Evolutionary conservation across 1,140 invertebrate genomes (phyloP), one percentile per base, ranked within the genome.

Genomic region (Bactericera cockerelli): DNA sequence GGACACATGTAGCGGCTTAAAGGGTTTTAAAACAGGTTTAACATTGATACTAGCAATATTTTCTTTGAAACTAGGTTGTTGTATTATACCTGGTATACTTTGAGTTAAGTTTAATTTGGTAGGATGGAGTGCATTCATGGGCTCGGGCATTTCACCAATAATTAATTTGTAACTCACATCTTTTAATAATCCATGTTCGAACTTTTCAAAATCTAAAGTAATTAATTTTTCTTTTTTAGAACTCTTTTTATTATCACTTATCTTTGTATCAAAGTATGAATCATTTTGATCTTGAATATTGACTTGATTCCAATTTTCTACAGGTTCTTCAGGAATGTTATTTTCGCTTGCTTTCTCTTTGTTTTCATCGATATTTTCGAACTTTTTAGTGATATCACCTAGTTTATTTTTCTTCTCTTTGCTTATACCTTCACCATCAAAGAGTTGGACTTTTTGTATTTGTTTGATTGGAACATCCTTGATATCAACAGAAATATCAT

Each of bases 341-440:
- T 59, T 56, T 33, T 62, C 62, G 60, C 74, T 69, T 38, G 83
- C 82, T 61, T 81, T 79, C 22, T 78, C 77, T 1, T 70, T 76
- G 21, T 79, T 74, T 57, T 71, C 76, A 67, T 86, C 83, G 67
- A 86, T 86, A 25, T 82, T 82, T 72, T 87, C 84, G 68, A 88
- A 87, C 59, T 86, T 81, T 70, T 81, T 66, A 16, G 64, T 54
- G 21, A 49, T 49, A n/a, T 49, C 83, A 60, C 82, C 84, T 57
- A 79, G 75, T 62, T 77, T 71, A 71, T 68, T 70, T 76, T 84
- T 57, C 69, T 67, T 59, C 68, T 72, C 65, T 70, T 80, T 53
- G 60, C 76, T 74, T 0, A 81, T 79, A 19, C 82, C 81, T 59
- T 79, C 74, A 0, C 82, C 81, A 68, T 84, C 80, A 63, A 73